A percentile compares a stretch with the other conserved stretches of the same genome.
Conservation (phyloP, 2,888 invertebrate species). For the Stenchaetothrips biformis region DNA sequence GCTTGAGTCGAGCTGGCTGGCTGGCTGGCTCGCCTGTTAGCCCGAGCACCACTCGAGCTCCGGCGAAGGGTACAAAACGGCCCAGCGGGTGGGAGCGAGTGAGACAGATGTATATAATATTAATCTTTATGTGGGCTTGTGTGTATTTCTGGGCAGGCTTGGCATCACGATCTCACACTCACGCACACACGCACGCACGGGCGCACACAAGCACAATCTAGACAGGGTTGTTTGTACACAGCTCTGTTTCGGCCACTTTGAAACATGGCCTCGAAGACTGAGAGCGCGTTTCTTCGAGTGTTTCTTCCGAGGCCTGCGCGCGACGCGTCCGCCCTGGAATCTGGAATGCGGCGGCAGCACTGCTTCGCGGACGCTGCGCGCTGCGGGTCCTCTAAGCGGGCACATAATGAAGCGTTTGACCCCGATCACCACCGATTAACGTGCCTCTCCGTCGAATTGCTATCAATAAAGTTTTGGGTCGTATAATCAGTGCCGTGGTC, state of each 20-base stretch:
- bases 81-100: slow-evolving; percentile 14
- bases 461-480: slow-evolving; percentile 15
- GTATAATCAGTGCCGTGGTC: too few species aligned
- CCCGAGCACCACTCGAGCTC: not conserved
- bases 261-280: slow-evolving; percentile 14
- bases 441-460: not conserved
- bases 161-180: slow-evolving; percentile 10
- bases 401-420: slow-evolving; percentile 2
- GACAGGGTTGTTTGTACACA: slow-evolving; percentile 24
- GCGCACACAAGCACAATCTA: not conserved
- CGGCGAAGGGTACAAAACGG: slow-evolving; percentile 13
- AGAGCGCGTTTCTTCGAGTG: not conserved
- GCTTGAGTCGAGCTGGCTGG: not conserved
- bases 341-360: not conserved
- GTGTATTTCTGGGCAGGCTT: slow-evolving; percentile 20
- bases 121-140: slow-evolving; percentile 25
- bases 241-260: slow-evolving; percentile 20
- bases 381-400: not conserved
- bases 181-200: not conserved
- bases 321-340: not conserved
- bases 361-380: not conserved
- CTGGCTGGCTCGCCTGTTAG: not conserved
- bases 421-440: slow-evolving; percentile 8
- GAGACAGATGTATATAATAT: slow-evolving; percentile 21
- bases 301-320: not conserved